These are phyloP conservation scores for Prinia subflava DNA, from an alignment of 2,113 vertebrate species.

Conservation along the genomic window DNA sequence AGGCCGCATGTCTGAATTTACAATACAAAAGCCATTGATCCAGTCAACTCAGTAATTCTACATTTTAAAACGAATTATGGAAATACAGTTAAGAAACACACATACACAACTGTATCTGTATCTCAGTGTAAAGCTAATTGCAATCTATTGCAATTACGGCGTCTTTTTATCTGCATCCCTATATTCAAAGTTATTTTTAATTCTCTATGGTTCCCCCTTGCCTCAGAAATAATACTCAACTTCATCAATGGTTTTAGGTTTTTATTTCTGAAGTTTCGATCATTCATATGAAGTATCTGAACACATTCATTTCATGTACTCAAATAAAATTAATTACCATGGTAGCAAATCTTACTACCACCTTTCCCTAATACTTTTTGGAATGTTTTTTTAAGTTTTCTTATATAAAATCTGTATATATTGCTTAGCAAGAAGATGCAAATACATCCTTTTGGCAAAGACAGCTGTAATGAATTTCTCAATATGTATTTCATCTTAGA, in stretches of 20 bases:
- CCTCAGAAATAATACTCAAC: background rate
- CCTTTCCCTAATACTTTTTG: background rate
- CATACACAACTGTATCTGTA: background rate
- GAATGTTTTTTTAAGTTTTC: background rate
- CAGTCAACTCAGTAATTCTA: background rate
- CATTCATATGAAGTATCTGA: background rate
- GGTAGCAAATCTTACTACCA: background rate
- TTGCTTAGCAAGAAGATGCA: background rate
- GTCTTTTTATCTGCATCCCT: background rate
- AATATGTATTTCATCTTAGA: background rate
- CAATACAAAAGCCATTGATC: background rate
- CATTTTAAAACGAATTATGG: background rate
- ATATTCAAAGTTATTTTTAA: background rate
- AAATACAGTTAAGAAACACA: background rate
- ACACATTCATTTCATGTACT: background rate
- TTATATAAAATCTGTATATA: background rate
- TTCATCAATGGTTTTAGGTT: fast-evolving
- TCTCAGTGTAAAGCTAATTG: background rate
- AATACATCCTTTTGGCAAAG: background rate
- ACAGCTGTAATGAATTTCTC: background rate
- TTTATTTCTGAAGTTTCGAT: background rate
- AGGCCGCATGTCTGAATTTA: background rate
- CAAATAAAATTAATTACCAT: background rate
- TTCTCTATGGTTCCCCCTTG: background rate
- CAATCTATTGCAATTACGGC: background rate